Conservation (phyloP, 1,140 invertebrate genomes). For the Dinoponera quadriceps region DNA sequence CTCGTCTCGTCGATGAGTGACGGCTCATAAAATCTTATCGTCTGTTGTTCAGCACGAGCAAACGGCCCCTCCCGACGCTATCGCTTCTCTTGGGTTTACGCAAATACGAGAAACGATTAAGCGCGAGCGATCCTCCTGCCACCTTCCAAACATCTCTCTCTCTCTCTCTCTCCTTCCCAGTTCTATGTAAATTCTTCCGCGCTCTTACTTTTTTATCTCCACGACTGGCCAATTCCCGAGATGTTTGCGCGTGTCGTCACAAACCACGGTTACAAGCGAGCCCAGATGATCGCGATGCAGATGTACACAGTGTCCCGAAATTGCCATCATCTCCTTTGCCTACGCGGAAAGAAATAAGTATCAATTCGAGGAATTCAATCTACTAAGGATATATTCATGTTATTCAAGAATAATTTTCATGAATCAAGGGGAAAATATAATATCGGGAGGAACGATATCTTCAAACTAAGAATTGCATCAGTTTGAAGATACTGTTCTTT, state of each 20-base stretch:
- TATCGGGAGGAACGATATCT: too few species aligned
- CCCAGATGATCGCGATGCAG: neutral
- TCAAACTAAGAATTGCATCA: too few species aligned
- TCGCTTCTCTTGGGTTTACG: conserved; percentile 72
- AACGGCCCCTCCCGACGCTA: conserved; percentile 72
- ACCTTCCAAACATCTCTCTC: conserved; percentile 49
- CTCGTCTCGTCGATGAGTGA: conserved; percentile 77
- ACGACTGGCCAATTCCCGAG: conserved; percentile 16
- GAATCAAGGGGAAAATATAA: too few species aligned
- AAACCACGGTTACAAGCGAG: neutral
- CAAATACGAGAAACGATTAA: conserved; percentile 80
- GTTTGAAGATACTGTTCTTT: too few species aligned
- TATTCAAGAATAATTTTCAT: too few species aligned
- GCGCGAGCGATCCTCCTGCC: conserved; percentile 54
- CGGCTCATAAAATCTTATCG: conserved; percentile 82
- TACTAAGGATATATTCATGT: too few species aligned
- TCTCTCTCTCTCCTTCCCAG: conserved; percentile 2
- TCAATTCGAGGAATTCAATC: too few species aligned
- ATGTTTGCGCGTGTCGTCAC: conserved; percentile 9
- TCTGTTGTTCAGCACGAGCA: conserved; percentile 73
- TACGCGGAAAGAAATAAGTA: too few species aligned
- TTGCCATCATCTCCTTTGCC: neutral
- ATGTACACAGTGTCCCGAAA: neutral
- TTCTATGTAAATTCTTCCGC: conserved; percentile 51
- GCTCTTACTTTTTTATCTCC: conserved; percentile 43